phyloP scores from a whole-genome alignment of 2,888 invertebrate genomes.

The Hyalella azteca region DNA sequence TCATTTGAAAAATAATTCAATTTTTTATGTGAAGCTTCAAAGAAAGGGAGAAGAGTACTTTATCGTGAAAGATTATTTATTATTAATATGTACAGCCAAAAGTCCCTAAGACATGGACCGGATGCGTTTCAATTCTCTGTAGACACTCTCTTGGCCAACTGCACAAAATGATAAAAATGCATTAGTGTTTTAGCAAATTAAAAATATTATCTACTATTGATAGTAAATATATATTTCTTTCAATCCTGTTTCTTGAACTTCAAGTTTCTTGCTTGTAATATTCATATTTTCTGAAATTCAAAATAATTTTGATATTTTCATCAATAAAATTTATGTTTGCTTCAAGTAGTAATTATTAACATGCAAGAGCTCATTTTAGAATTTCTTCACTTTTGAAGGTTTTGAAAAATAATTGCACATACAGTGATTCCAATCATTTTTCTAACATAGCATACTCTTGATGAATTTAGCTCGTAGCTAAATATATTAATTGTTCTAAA shows the following conservation, averaged over 20 bases:
- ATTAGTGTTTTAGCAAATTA: neutral
- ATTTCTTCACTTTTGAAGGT: too few relatives aligned
- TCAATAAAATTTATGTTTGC: neutral
- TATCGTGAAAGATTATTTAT: too few relatives aligned
- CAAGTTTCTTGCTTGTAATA: neutral
- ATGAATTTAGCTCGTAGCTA: neutral
- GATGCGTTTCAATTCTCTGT: neutral
- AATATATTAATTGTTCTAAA: neutral
- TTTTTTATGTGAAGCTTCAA: too few relatives aligned
- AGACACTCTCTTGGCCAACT: constrained; percentile 13
- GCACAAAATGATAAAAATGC: neutral
- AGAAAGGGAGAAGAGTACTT: too few relatives aligned
- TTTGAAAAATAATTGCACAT: too few relatives aligned
- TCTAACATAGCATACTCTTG: neutral
- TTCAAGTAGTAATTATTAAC: neutral
- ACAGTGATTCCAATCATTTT: too few relatives aligned
- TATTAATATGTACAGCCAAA: neutral
- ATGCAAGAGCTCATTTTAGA: neutral
- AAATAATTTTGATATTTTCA: neutral
- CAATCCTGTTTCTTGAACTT: neutral
- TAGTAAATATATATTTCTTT: neutral
- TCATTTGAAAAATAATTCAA: too few relatives aligned
- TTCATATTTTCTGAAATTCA: neutral
- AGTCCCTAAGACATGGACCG: neutral
- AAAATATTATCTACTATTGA: neutral